Evolutionary conservation across 2,797 vertebrate genomes (phyloP), one percentile per base, ranked within the genome.

Genomic region (Tinamus major): DNA sequence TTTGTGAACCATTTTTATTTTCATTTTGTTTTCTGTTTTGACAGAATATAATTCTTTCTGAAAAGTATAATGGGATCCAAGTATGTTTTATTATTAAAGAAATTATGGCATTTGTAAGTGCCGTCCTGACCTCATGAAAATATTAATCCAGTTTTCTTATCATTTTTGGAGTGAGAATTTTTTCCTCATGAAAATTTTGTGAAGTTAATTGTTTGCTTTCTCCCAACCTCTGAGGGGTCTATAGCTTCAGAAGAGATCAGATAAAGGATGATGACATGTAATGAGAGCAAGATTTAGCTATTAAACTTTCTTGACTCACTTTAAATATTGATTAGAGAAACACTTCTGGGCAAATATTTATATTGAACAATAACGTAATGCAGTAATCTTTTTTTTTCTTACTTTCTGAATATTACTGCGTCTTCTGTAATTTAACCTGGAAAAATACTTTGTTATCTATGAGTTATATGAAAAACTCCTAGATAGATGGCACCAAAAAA

Each of bases 301-400:
- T 96, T 96, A 95, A 95, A 94, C 87, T 86, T 91, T 80, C 49
- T 96, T 94, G 81, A 83, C 75, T 96, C 84, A 90, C 85, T 94
- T 96, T 76, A 97, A 96, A 94, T 92, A 95, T 96, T 96, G 95
- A 96, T 97, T 97, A 95, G 92, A 77, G 90, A 96, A 97, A 90
- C 56, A 94, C 68, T 96, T 97, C 81, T 92, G 58, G 83, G 74
- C 95, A 96, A 95, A 95, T 91, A 94, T 95, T 95, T 97, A 93
- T 96, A 87, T 86, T 84, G 90, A 96, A 70, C 59, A 89, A 83
- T 95, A 78, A 96, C 86, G 83, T 82, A 94, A 94, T 94, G 69
- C 85, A 87, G 61, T 75, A 42, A 51, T 75, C 35, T 3, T 44
- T 90, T 72, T 63, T 81, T 72, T 83, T 56, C 53, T 48, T 55